These are phyloP conservation scores for Euspilapteryx auroguttella DNA, from an alignment of 2,888 invertebrate species.

Conservation along the genomic window DNA sequence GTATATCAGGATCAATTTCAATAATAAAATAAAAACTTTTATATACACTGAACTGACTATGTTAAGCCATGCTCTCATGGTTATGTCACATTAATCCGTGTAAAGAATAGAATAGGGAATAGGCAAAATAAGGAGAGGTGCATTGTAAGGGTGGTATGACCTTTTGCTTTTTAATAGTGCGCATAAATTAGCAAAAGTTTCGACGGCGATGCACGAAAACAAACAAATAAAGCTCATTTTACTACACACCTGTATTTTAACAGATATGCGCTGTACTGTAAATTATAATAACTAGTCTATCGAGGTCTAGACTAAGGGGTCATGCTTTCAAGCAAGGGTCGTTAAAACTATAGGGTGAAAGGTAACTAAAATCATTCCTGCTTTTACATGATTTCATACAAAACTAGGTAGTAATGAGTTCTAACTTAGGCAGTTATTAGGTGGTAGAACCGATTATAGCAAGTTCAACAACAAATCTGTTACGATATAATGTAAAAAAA, in stretches of 20 bases:
- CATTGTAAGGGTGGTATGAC: slow-evolving; percentile 20
- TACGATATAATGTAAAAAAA: no score
- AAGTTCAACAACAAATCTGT: no score
- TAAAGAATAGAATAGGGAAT: slow-evolving; percentile 37
- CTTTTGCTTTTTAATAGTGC: slow-evolving; percentile 18
- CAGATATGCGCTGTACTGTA: slow-evolving; percentile 4
- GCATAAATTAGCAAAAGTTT: slow-evolving; percentile 25
- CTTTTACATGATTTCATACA: no score
- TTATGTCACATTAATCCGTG: slow-evolving; percentile 31
- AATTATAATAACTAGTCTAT: slow-evolving; percentile 1
- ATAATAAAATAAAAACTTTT: no score
- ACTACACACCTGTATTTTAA: slow-evolving; percentile 23
- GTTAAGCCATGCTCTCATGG: slow-evolving; percentile 45
- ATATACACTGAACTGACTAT: slow-evolving; percentile 6
- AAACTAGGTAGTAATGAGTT: no score
- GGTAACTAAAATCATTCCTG: no score
- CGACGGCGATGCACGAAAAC: slow-evolving; percentile 60
- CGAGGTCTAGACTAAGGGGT: not conserved
- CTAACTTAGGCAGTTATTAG: no score
- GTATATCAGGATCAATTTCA: slow-evolving; percentile 12
- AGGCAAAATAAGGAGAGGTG: slow-evolving; percentile 48
- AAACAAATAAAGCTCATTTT: slow-evolving; percentile 53
- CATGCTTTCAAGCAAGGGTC: no score
- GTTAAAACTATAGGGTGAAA: no score
- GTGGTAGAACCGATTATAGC: no score